Percentiles rank a stretch among this genome's conserved stretches.
Conservation (phyloP, 2,888 invertebrate genomes). For the Drosophila tanythrix region DNA sequence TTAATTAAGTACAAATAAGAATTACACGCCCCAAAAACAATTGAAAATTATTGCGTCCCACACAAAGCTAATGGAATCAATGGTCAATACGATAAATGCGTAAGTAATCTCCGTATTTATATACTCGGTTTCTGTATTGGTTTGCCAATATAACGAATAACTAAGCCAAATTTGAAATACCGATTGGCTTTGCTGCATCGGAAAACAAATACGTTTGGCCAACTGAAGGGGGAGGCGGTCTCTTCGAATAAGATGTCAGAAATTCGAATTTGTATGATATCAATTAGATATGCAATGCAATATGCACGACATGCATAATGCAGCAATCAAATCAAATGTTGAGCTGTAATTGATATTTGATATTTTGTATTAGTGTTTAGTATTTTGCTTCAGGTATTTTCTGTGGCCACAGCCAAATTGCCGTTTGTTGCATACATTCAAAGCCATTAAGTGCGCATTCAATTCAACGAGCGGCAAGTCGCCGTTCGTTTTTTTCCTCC, state of each 20-base stretch:
- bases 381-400: constrained; percentile 11
- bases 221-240: not conserved
- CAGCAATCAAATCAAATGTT: constrained; percentile 56
- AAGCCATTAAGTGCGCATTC: constrained; percentile 54
- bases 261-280: constrained; percentile 34
- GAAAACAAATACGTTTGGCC: not conserved
- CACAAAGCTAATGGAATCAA: not conserved
- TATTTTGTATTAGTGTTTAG: constrained; percentile 28
- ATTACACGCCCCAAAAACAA: not conserved
- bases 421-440: not conserved
- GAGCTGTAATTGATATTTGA: constrained; percentile 50
- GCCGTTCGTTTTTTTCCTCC: constrained; percentile 6
- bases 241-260: constrained; percentile 32
- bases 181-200: not conserved
- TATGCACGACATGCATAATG: constrained; percentile 43
- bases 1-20: not conserved
- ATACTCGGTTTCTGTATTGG: not conserved
- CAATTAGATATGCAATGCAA: constrained; percentile 37
- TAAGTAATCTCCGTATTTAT: not conserved
- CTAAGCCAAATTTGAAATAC: not conserved
- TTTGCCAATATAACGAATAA: not conserved
- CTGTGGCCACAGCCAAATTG: constrained; percentile 17
- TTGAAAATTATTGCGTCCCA: not conserved
- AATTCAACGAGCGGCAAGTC: constrained; percentile 24
- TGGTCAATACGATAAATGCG: not conserved